These are phyloP conservation scores for Prinia subflava DNA, from an alignment of 2,113 vertebrate genomes.

Conservation along the genomic window DNA sequence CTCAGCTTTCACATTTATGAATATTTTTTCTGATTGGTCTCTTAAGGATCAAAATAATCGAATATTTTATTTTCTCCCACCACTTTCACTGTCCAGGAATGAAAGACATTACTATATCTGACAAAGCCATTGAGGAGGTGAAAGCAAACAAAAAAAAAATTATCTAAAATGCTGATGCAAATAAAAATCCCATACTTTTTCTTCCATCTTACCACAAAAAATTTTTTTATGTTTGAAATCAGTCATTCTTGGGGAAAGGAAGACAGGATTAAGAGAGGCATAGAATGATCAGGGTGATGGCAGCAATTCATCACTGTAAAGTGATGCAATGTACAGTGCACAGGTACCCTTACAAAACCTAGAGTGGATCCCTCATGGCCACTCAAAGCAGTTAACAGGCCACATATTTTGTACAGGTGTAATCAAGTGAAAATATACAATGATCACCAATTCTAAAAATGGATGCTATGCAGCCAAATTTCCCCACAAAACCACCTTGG, in stretches of 20 bases:
- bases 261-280: not conserved
- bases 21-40: not conserved
- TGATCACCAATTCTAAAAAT: not conserved
- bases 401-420: not conserved
- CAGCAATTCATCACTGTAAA: not conserved
- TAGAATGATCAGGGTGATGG: not conserved
- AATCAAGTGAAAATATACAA: not conserved
- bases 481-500: not conserved
- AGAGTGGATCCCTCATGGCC: not conserved
- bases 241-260: not conserved
- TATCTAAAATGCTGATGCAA: not conserved
- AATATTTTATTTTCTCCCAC: not conserved
- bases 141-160: not conserved
- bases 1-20: not conserved
- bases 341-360: not conserved
- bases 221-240: not conserved
- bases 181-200: not conserved
- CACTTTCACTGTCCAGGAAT: not conserved
- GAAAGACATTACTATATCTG: not conserved
- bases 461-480: not conserved
- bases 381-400: not conserved
- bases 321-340: fast-evolving
- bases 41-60: not conserved
- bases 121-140: not conserved
- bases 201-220: not conserved